Percentiles rank a stretch among this genome's conserved stretches.
These are phyloP conservation scores for Oscheius onirici DNA, from an alignment of 2,888 invertebrate species.

Conservation along the genomic window DNA sequence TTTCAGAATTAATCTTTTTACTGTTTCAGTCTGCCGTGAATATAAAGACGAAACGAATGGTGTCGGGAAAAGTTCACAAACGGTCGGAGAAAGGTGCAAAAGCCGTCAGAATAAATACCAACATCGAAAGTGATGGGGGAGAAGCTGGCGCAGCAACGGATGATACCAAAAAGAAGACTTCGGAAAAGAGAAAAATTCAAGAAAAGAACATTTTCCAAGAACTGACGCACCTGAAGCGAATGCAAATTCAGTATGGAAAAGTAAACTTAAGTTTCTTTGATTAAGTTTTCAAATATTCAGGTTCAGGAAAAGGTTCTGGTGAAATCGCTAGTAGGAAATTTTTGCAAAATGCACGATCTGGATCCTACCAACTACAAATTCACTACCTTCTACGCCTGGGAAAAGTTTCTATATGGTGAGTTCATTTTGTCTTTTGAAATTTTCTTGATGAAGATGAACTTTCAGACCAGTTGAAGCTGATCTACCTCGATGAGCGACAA, in stretches of 20 bases:
- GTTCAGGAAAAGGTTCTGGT: slow-evolving; percentile 69
- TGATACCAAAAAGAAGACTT: neutral
- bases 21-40: neutral
- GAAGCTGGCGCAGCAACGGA: neutral
- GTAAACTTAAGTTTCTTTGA: slow-evolving; percentile 23
- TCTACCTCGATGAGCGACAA: slow-evolving; percentile 68
- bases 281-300: too few species aligned
- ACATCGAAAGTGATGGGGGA: slow-evolving; percentile 4
- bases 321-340: slow-evolving; percentile 67
- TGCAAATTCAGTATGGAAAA: slow-evolving; percentile 86
- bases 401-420: slow-evolving; percentile 69
- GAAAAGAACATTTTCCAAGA: slow-evolving; percentile 79
- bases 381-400: slow-evolving; percentile 68
- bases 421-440: neutral
- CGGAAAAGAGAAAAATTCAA: slow-evolving; percentile 49
- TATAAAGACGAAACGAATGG: slow-evolving; percentile 12
- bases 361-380: slow-evolving; percentile 65
- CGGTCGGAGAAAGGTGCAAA: neutral
- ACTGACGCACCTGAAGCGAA: slow-evolving; percentile 86
- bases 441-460: slow-evolving; percentile 54
- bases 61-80: slow-evolving; percentile 19
- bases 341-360: slow-evolving; percentile 68
- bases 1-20: neutral
- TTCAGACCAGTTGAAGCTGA: slow-evolving; percentile 68
- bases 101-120: slow-evolving; percentile 3